Evolutionary conservation across 2,113 vertebrate genomes (phyloP).

Genomic region (Nycticebus coucang): DNA sequence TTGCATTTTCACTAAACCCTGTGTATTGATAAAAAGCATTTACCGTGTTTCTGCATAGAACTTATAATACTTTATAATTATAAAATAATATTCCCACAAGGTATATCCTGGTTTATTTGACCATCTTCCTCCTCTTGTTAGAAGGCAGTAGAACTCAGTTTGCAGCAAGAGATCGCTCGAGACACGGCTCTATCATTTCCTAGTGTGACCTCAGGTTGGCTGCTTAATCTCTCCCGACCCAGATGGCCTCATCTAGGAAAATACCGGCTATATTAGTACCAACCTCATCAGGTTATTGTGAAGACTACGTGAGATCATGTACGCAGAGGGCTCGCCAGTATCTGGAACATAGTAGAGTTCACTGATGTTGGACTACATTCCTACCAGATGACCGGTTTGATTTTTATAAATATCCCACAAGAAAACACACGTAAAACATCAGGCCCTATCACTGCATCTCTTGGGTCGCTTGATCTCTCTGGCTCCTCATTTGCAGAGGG

Average conservation of each 20-base stretch:
- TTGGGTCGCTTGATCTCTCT: background rate
- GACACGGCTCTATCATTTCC: background rate
- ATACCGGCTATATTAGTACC: accelerated
- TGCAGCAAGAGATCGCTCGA: background rate
- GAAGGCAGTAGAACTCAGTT: background rate
- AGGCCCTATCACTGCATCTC: background rate
- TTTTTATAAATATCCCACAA: constrained; percentile 52
- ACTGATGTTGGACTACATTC: background rate
- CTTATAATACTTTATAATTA: constrained; percentile 18
- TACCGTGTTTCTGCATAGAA: background rate
- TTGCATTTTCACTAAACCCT: constrained; percentile 20
- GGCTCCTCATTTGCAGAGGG: background rate
- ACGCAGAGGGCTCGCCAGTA: background rate
- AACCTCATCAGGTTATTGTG: background rate
- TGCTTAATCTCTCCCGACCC: background rate
- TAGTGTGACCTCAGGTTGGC: background rate
- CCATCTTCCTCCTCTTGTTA: background rate
- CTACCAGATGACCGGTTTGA: background rate
- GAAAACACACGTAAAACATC: background rate
- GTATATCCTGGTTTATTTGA: background rate
- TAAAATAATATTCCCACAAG: constrained; percentile 2
- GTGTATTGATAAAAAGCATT: background rate
- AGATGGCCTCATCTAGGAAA: background rate
- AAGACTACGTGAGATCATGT: background rate
- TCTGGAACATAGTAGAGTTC: accelerated